Evolutionary conservation across 2,888 invertebrate species (phyloP).

Genomic region (Adela reaumurella): DNA sequence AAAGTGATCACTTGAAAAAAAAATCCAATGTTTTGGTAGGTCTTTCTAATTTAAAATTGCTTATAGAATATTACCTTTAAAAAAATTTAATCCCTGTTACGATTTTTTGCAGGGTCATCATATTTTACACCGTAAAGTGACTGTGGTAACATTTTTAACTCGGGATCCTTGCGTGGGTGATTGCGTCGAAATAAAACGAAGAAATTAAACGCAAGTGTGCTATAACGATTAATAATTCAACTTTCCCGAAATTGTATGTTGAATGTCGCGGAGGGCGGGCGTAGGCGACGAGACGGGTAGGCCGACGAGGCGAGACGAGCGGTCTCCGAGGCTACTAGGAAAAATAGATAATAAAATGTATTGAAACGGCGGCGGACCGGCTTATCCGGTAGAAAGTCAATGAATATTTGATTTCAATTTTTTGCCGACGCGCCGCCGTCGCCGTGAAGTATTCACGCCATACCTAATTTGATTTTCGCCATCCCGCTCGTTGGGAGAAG

Average conservation of each 20-base stretch:
- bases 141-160: too few relatives aligned
- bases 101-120: too few relatives aligned
- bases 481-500: slow-evolving; percentile 48
- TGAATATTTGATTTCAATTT: slow-evolving; percentile 59
- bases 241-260: slow-evolving; percentile 17
- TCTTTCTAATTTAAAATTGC: too few relatives aligned
- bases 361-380: slow-evolving; percentile 53
- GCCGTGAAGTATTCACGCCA: slow-evolving; percentile 56
- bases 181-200: not conserved
- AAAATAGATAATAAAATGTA: slow-evolving; percentile 57
- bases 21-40: too few relatives aligned
- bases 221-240: slow-evolving; percentile 20
- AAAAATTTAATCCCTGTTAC: too few relatives aligned
- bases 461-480: slow-evolving; percentile 58
- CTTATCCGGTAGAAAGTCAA: slow-evolving; percentile 56
- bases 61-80: too few relatives aligned
- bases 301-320: slow-evolving; percentile 1
- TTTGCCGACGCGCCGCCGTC: slow-evolving; percentile 38
- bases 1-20: too few relatives aligned
- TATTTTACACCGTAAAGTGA: too few relatives aligned
- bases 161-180: too few relatives aligned
- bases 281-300: slow-evolving; percentile 20
- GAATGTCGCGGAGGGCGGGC: slow-evolving; percentile 20
- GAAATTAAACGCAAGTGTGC: slow-evolving; percentile 4
- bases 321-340: slow-evolving; percentile 14